Base-by-base conservation (phyloP, 2,888 invertebrate species). In the Serrognathus titanus region DNA sequence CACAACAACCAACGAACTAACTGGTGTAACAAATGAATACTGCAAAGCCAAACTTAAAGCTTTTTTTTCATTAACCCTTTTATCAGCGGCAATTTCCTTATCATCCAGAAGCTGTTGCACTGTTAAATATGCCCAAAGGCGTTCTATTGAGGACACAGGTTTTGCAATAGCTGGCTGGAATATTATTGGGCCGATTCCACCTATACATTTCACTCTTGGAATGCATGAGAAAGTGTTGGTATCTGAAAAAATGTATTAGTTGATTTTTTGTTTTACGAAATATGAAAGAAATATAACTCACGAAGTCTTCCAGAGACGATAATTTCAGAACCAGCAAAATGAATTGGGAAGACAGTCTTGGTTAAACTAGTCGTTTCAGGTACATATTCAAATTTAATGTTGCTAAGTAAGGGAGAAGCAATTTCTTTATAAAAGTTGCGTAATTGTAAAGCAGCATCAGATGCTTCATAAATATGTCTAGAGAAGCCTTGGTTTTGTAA, bases 391-490 rank as follows among this genome's bases (percentile, higher is more conserved):
- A 16, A 16, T 16, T 16, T 16, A 16, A 16, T 16, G 16, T 16
- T 16, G 16, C 16, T 16, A 16, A 16, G 16, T 16, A 16, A 16
- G 16, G 16, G 16, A 16, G 16, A 16, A 16, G 16, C 16, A 16
- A 16, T 16, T 16, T 16, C 16, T 16, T 16, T 16, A 3, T 16
- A 16, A 16, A 16, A 16, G 3, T 16, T 16, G 16, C 2, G 16
- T 16, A 16, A 16, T 3, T 16, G 16, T 16, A 16, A 16, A 16
- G 16, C 53, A 2, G 88, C 85, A 71, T 88, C 88, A 0, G 85
- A 80, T n/a, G 83, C 86, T 71, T 86, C 87, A 75, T 88, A 88
- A 63, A 90, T 88, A 71, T 85, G 84, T 2, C 87, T 78, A 66
- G 85, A 83, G 73, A 87, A 85, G 3, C 88, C 90, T 31, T 79